phyloP scores from a whole-genome alignment of 2,888 invertebrate genomes.

The Chrysomela aeneicollis region DNA sequence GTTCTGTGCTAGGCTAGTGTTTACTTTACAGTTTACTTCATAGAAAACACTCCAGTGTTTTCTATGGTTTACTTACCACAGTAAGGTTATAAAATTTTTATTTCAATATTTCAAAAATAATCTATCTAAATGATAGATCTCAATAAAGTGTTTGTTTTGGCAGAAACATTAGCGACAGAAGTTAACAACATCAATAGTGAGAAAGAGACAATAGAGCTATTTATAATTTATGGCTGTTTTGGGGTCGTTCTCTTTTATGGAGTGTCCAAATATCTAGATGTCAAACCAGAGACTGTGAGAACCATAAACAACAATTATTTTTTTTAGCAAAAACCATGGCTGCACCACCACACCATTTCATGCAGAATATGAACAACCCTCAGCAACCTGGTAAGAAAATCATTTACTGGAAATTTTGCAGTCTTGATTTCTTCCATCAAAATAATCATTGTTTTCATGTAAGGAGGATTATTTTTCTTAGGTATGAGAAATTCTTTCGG shows the following conservation, averaged over 20 bases:
- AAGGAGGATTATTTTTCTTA: too few relatives aligned
- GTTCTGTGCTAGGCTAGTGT: too few relatives aligned
- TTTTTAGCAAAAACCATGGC: conserved; percentile 64
- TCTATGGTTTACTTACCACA: too few relatives aligned
- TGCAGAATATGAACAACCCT: conserved; percentile 71
- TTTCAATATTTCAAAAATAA: conserved; percentile 13
- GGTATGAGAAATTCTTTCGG: conserved; percentile 63
- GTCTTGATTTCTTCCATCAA: too few relatives aligned
- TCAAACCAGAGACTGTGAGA: conserved; percentile 35
- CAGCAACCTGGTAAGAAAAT: conserved; percentile 59
- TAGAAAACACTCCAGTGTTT: too few relatives aligned
- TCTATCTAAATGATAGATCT: conserved; percentile 40
- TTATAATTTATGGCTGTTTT: conserved; percentile 40
- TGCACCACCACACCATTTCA: conserved; percentile 77
- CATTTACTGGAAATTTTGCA: too few relatives aligned
- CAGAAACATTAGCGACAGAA: conserved; percentile 39
- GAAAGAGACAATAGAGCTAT: conserved; percentile 39
- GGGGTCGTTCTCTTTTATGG: conserved; percentile 40
- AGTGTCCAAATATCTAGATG: conserved; percentile 40
- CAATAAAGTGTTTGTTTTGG: conserved; percentile 37
- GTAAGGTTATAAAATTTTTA: too few relatives aligned
- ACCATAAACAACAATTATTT: conserved; percentile 41
- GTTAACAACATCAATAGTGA: conserved; percentile 38
- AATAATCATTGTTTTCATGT: too few relatives aligned
- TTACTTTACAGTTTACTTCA: too few relatives aligned